A percentile compares a stretch with the other conserved stretches of the same genome.
Evolutionary conservation across 23 tunicate species (phyloP).

Genomic region (Ciona savignyi): DNA sequence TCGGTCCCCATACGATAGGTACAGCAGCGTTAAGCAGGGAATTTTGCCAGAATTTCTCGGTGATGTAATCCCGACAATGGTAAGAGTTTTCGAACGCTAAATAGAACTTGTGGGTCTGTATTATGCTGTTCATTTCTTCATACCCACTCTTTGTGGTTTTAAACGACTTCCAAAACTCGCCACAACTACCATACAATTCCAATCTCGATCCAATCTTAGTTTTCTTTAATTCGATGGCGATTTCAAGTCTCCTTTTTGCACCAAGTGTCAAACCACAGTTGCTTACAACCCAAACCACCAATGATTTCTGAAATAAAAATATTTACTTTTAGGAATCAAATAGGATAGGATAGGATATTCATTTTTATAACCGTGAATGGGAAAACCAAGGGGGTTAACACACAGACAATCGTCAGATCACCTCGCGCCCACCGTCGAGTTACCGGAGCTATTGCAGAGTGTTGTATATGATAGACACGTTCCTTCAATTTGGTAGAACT

Average conservation of each 20-base stretch:
- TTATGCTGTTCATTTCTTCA: not conserved
- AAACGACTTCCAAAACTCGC: not conserved
- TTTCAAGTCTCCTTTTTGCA: not conserved
- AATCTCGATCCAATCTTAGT: not conserved
- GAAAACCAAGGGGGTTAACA: no score
- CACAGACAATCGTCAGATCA: no score
- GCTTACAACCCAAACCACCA: not conserved
- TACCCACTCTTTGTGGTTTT: not conserved
- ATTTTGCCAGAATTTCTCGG: not conserved
- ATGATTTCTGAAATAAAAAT: no score
- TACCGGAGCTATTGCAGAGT: no score
- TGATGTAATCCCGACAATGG: not conserved
- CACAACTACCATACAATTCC: not conserved
- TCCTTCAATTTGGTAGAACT: no score
- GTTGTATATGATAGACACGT: no score
- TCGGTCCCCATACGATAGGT: not conserved
- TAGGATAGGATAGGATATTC: no score
- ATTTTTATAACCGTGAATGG: no score
- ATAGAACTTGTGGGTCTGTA: not conserved
- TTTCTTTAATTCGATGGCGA: not conserved
- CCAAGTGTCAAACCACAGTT: not conserved
- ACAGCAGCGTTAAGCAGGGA: not conserved
- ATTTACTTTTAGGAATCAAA: no score
- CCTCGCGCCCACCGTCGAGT: no score
- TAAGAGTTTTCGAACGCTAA: not conserved